phyloP scores from a whole-genome alignment of 2,113 vertebrate genomes.

The Nicator chloris region DNA sequence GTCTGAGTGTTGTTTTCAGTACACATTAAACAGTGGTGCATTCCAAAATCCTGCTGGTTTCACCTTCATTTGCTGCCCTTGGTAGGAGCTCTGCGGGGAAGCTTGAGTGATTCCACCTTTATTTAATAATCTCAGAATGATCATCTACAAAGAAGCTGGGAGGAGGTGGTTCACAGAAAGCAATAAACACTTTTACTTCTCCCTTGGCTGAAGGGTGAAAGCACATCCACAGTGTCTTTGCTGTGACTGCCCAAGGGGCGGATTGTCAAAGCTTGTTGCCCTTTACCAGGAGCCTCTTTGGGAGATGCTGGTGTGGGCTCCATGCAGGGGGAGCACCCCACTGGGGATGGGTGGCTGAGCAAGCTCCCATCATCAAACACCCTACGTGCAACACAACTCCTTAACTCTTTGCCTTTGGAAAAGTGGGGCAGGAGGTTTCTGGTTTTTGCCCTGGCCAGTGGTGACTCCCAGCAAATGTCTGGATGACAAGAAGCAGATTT shows the following conservation, averaged over 20 bases:
- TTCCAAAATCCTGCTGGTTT: background rate
- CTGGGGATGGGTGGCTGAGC: background rate
- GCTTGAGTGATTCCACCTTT: background rate
- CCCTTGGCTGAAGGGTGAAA: background rate
- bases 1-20: background rate
- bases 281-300: background rate
- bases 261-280: background rate
- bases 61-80: constrained; percentile 12
- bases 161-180: background rate
- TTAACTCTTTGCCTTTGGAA: background rate
- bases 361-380: background rate
- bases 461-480: background rate
- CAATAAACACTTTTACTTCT: background rate
- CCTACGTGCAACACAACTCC: background rate
- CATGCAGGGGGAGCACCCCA: accelerated
- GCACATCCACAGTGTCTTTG: accelerated
- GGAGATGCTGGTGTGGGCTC: background rate
- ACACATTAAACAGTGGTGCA: background rate
- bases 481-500: background rate
- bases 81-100: background rate
- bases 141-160: background rate
- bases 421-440: background rate
- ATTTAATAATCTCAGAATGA: background rate
- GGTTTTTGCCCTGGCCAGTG: background rate
- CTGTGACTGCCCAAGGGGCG: accelerated